phyloP scores from a whole-genome alignment of 2,888 invertebrate species.

The Ophraella communa region DNA sequence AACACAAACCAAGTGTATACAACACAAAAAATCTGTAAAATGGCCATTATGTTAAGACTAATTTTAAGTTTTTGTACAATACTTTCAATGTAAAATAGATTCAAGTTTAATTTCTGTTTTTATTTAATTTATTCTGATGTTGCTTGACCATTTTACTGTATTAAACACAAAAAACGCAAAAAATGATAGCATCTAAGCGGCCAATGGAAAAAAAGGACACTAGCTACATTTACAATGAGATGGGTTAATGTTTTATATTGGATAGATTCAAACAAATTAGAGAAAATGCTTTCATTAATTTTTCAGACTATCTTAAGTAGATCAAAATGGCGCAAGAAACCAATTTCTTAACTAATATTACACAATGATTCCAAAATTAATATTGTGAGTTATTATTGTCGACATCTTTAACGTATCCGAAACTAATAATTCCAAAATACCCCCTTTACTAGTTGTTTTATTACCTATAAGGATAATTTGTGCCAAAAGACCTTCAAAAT shows the following conservation, averaged over 20 bases:
- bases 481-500: too few relatives aligned
- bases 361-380: too few relatives aligned
- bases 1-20: slow-evolving; percentile 17
- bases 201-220: slow-evolving; percentile 25
- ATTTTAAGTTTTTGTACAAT: too few relatives aligned
- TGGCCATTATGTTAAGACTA: too few relatives aligned
- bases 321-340: background rate
- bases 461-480: too few relatives aligned
- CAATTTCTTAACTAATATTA: background rate
- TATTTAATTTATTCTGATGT: background rate
- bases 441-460: too few relatives aligned
- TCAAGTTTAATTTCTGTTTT: too few relatives aligned
- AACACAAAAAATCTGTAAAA: slow-evolving; percentile 4
- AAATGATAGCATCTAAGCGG: slow-evolving; percentile 39
- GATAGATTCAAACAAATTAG: background rate
- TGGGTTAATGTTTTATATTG: slow-evolving; percentile 3
- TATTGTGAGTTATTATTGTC: too few relatives aligned
- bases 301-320: background rate
- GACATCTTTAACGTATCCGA: too few relatives aligned
- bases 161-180: background rate
- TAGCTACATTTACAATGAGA: slow-evolving; percentile 15
- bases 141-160: too few relatives aligned
- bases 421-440: too few relatives aligned
- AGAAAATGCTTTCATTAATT: slow-evolving; percentile 1
- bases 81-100: too few relatives aligned